Percentiles rank a stretch among this genome's conserved stretches.
Conservation (phyloP, 2,113 vertebrate genomes). For the Ovibos moschatus region DNA sequence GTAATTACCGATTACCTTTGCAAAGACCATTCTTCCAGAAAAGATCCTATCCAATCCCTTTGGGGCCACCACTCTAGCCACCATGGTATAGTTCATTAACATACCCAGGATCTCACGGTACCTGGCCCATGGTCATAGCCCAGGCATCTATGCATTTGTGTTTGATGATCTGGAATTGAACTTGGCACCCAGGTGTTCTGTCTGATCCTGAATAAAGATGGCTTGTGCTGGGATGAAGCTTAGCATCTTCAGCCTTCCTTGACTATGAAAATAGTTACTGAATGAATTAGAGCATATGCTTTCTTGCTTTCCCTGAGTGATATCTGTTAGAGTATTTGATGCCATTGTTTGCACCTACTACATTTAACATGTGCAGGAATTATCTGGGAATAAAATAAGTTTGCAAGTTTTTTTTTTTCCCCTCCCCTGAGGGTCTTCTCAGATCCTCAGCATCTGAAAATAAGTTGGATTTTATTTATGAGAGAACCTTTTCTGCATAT, state of each 20-base stretch:
- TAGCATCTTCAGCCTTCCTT: not conserved
- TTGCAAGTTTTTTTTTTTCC: not conserved
- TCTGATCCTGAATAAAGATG: not conserved
- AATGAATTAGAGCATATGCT: not conserved
- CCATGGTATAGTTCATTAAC: fast-evolving
- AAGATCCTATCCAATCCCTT: not conserved
- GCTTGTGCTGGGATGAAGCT: not conserved
- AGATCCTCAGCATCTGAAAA: not conserved
- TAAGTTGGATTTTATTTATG: conserved; percentile 2
- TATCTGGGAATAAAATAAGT: not conserved
- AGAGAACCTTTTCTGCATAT: not conserved
- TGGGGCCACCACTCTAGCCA: not conserved
- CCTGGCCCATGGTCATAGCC: not conserved
- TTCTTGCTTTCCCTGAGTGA: not conserved
- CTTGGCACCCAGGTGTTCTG: not conserved
- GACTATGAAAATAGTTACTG: not conserved
- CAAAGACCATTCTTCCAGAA: not conserved
- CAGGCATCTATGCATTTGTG: not conserved
- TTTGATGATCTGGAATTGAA: not conserved
- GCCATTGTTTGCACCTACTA: not conserved
- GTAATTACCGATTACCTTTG: not conserved
- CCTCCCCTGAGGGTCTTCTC: not conserved
- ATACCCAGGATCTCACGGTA: not conserved
- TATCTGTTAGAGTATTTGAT: conserved; percentile 1
- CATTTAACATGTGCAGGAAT: not conserved